Evolutionary conservation across 2,113 vertebrate species (phyloP).

Genomic region (Eonycteris spelaea): DNA sequence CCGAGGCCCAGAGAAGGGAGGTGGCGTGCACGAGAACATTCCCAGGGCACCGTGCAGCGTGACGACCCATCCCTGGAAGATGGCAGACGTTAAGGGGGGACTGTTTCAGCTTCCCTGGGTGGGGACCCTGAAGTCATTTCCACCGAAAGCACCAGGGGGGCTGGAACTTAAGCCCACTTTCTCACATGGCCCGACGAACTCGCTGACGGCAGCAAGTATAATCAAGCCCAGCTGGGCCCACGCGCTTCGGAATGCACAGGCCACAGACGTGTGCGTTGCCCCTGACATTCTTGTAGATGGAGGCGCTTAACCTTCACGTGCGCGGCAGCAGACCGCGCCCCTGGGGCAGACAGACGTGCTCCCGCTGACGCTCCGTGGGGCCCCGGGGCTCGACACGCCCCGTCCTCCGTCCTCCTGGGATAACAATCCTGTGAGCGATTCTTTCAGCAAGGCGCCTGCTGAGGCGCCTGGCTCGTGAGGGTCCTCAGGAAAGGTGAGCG

Average conservation of each 20-base stretch:
- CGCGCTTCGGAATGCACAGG: not conserved
- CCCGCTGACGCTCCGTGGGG: not conserved
- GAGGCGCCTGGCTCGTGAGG: not conserved
- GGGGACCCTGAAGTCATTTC: not conserved
- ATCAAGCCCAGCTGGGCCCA: not conserved
- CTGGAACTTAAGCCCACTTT: not conserved
- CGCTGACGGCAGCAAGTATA: not conserved
- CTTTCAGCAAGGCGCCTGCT: not conserved
- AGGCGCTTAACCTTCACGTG: not conserved
- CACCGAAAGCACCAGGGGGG: not conserved
- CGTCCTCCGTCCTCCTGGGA: not conserved
- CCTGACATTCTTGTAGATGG: rapidly evolving
- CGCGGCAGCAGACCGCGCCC: not conserved
- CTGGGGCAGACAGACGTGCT: not conserved
- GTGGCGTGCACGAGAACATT: not conserved
- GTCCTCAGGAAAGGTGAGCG: not conserved
- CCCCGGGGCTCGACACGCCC: not conserved
- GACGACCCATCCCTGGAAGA: not conserved
- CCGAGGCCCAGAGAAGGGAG: not conserved
- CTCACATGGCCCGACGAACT: not conserved
- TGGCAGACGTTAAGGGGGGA: not conserved
- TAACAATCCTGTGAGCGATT: not conserved
- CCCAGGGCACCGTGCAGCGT: not conserved
- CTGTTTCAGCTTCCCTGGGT: not conserved
- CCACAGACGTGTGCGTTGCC: not conserved